A percentile compares a stretch with the other conserved stretches of the same genome.
Evolutionary conservation across 2,797 vertebrate genomes (phyloP).

Genomic region (Helostoma temminkii): DNA sequence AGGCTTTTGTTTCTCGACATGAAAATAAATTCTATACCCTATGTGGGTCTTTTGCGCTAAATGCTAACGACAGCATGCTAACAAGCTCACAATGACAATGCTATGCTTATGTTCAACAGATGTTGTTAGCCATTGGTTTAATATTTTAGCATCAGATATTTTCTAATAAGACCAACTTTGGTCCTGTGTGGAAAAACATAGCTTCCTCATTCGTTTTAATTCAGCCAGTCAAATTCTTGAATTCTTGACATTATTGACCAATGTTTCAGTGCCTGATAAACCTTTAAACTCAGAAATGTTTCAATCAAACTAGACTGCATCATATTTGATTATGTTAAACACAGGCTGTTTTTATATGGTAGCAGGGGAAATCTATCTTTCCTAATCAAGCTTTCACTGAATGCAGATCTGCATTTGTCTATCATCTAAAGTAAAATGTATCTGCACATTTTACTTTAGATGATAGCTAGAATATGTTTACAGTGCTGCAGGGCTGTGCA

Average conservation of each 20-base stretch:
- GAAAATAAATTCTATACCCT: no score
- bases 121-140: background rate
- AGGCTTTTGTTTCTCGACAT: background rate
- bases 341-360: background rate
- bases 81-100: no score
- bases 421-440: no score
- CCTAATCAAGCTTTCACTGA: constrained; percentile 30
- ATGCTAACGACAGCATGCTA: background rate
- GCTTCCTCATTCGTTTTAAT: background rate
- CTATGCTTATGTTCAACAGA: background rate
- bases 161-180: background rate
- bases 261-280: background rate
- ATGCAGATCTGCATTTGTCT: no score
- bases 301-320: background rate
- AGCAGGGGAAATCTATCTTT: constrained; percentile 27
- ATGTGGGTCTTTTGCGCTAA: background rate
- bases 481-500: constrained; percentile 60
- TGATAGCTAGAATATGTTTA: constrained; percentile 65
- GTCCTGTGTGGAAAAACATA: no score
- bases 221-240: background rate
- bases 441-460: constrained; percentile 48
- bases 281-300: background rate
- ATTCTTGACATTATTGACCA: background rate
- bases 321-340: background rate
- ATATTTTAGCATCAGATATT: background rate